Evolutionary conservation across 2,113 vertebrate species (phyloP).

Genomic region (Ursus arctos): DNA sequence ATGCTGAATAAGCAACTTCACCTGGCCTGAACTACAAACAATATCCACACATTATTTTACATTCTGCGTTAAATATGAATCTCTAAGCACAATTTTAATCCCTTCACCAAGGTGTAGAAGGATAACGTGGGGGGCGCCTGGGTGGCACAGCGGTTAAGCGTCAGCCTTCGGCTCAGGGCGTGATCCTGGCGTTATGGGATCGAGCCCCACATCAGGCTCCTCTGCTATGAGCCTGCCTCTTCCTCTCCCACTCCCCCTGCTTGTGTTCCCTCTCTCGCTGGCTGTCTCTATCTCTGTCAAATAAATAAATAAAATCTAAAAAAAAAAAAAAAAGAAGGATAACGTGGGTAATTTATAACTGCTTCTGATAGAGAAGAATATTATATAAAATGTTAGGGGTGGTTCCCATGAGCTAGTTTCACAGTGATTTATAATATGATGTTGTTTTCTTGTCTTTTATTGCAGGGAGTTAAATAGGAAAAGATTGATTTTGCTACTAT

Average conservation of each 20-base stretch:
- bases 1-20: constrained; percentile 25
- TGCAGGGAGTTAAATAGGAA: neutral
- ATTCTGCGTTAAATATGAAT: neutral
- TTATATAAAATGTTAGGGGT: neutral
- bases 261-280: too few species aligned
- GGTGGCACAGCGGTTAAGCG: too few species aligned
- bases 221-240: too few species aligned
- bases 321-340: neutral
- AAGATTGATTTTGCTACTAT: neutral
- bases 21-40: constrained; percentile 8
- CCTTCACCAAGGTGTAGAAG: neutral
- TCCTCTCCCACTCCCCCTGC: too few species aligned
- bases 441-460: neutral
- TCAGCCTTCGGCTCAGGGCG: too few species aligned
- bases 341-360: neutral
- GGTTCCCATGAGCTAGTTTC: neutral
- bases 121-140: neutral
- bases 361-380: neutral
- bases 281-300: too few species aligned
- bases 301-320: too few species aligned
- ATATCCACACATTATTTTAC: neutral
- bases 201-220: too few species aligned
- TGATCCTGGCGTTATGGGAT: too few species aligned
- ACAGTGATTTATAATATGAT: neutral
- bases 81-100: neutral